Base-by-base conservation (phyloP, 2,888 invertebrate genomes). In the Unio delphinus region DNA sequence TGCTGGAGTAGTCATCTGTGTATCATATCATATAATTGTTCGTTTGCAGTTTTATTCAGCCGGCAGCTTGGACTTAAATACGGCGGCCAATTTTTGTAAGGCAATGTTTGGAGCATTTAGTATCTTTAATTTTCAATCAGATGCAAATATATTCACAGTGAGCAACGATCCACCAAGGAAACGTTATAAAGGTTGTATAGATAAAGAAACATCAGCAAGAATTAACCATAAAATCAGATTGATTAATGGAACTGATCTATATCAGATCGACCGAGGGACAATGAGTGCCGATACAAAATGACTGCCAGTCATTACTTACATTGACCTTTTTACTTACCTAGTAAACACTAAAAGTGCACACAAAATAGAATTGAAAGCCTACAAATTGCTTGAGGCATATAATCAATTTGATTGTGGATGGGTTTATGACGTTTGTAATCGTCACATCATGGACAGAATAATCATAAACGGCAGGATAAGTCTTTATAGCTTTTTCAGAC, bases 381-480 rank as follows among this genome's bases (percentile, higher is more conserved):
- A 34, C 45, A 71, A 71, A 64, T 34, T 58, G 8, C 55, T 64
- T 18, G 71, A 71, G 30, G 64, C 71, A 11, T 71, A 68, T 56
- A 71, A 68, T 56, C 63, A 71, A n/a, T 71, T 68, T 71, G 71
- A 63, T n/a, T 67, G 56, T 59, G 71, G 71, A 8, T 71, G 64
- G 58, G 67, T 70, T 17, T 56, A 56, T 26, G 62, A 70, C 15
- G 60, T 61, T 7, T 34, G 7, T 34, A 34, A 34, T 34, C 34
- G 34, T 7, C 34, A 34, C 34, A 34, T 34, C 34, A 34, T 7
- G 6, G 34, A 34, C 7, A 34, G 30, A 30, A 30, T 30, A 34
- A 34, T 34, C 34, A 1, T 34, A 34, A 34, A 34, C 34, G 34
- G 34, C 34, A 34, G 34, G 4, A 7, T 34, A 34, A 34, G 34